Evolutionary conservation across 2,797 vertebrate species (phyloP).

Genomic region (Chelmon rostratus): DNA sequence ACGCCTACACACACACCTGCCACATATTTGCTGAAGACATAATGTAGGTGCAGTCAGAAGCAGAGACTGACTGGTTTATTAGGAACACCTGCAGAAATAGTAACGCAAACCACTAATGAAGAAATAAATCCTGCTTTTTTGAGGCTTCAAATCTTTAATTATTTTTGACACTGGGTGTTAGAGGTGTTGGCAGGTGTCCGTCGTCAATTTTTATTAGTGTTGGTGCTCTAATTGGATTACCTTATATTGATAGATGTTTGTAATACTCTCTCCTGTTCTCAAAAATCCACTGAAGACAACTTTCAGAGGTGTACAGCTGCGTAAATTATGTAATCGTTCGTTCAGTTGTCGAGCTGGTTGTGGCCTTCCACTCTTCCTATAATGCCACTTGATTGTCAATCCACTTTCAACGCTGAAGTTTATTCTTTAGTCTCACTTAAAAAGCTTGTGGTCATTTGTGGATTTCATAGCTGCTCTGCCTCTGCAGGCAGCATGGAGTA

Average conservation of each 20-base stretch:
- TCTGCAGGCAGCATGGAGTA: neutral
- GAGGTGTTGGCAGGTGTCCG: neutral
- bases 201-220: neutral
- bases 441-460: neutral
- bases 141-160: neutral
- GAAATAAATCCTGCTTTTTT: neutral
- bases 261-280: neutral
- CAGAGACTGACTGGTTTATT: neutral
- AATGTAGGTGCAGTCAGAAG: neutral
- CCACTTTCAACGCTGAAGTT: neutral
- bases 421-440: neutral
- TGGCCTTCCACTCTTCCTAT: neutral
- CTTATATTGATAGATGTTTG: neutral
- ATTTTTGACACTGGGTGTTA: neutral
- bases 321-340: neutral
- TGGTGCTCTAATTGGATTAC: neutral
- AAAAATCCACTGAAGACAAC: neutral
- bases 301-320: neutral
- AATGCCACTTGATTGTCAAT: neutral
- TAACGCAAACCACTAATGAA: neutral
- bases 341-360: neutral
- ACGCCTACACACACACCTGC: constrained; percentile 24
- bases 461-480: neutral
- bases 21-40: neutral
- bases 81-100: neutral